A percentile compares a stretch with the other conserved stretches of the same genome.
These are phyloP conservation scores for Aporrectodea caliginosa DNA, from an alignment of 1,140 invertebrate genomes.

Conservation along the genomic window DNA sequence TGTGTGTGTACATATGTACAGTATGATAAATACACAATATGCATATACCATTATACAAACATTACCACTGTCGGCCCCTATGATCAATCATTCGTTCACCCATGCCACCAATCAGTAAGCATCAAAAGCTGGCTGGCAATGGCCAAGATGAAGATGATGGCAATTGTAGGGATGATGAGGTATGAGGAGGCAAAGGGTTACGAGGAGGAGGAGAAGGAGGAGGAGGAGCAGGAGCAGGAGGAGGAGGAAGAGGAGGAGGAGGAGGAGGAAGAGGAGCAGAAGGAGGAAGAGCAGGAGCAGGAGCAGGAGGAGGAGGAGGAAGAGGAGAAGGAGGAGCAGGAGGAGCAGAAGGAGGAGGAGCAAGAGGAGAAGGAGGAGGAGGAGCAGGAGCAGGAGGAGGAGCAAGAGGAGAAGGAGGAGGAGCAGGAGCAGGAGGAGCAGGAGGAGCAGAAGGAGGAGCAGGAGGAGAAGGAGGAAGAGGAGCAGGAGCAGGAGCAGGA, in stretches of 20 bases:
- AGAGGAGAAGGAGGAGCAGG: no score
- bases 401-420: no score
- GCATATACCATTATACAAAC: no score
- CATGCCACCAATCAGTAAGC: no score
- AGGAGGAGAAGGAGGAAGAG: not conserved
- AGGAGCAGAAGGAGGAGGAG: no score
- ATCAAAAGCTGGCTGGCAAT: not conserved
- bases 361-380: not conserved
- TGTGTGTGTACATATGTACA: no score
- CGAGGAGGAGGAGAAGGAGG: no score
- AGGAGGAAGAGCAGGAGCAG: not conserved
- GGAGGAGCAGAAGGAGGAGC: no score
- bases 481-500: conserved; percentile 4
- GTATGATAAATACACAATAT: no score
- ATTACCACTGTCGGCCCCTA: no score
- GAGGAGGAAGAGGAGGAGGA: not conserved
- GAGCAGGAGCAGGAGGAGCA: conserved; percentile 2
- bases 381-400: not conserved
- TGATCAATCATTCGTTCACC: no score
- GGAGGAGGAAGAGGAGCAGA: not conserved
- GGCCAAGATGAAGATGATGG: conserved; percentile 25
- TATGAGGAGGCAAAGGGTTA: no score
- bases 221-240: conserved; percentile 1
- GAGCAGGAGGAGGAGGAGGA: not conserved
- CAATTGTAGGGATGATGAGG: conserved; percentile 14